Percentiles rank a stretch among this genome's conserved stretches.
These are phyloP conservation scores for Cinclus mexicanus DNA, from an alignment of 2,113 vertebrate species.

Conservation along the genomic window DNA sequence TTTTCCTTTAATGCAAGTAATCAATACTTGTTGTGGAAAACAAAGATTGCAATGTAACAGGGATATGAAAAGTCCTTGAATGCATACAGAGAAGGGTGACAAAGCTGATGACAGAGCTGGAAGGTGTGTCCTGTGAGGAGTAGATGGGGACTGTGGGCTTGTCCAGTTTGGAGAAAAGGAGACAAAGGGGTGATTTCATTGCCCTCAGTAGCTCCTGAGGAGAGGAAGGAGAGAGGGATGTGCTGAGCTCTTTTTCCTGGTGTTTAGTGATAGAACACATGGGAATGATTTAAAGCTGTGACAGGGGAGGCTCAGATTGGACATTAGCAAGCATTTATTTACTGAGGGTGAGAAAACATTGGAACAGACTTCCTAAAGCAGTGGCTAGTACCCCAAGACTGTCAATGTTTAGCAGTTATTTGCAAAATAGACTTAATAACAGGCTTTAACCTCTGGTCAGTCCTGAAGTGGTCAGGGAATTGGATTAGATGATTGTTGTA, in stretches of 20 bases:
- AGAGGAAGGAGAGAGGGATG: not conserved
- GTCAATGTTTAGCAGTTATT: not conserved
- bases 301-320: not conserved
- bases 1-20: not conserved
- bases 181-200: not conserved
- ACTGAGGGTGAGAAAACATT: not conserved
- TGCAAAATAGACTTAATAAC: not conserved
- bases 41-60: not conserved
- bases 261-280: not conserved
- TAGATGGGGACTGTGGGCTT: fast-evolving
- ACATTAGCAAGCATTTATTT: not conserved
- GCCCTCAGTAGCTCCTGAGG: not conserved
- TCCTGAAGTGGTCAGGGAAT: not conserved
- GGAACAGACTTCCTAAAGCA: not conserved
- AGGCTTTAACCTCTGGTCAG: not conserved
- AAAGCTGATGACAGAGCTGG: not conserved
- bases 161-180: not conserved
- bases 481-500: not conserved
- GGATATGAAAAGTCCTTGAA: not conserved
- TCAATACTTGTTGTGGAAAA: not conserved
- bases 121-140: not conserved
- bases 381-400: not conserved
- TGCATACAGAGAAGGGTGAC: not conserved
- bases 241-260: not conserved
- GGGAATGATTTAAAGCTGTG: not conserved